phyloP scores from a whole-genome alignment of 2,888 invertebrate genomes.

The Thereva unica region DNA sequence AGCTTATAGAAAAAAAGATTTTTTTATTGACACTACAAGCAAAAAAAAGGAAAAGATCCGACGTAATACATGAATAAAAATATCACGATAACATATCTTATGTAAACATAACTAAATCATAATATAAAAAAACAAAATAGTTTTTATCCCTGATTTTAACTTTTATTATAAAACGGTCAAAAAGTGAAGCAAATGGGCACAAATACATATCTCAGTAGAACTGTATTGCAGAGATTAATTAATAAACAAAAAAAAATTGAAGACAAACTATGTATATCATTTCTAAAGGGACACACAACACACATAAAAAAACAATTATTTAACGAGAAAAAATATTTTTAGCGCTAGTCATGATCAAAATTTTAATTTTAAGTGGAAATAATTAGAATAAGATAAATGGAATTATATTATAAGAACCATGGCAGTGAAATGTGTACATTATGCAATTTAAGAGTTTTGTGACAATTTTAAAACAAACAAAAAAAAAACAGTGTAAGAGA shows the following conservation, averaged over 20 bases:
- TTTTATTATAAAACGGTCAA: conserved; percentile 3
- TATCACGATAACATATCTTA: not conserved
- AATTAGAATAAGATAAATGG: too few species aligned
- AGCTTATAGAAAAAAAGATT: too few species aligned
- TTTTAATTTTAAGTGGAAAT: too few species aligned
- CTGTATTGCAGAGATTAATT: conserved; percentile 12
- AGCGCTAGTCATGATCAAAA: too few species aligned
- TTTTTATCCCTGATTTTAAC: conserved; percentile 5
- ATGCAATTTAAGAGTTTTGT: conserved; percentile 30
- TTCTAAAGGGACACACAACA: conserved; percentile 14
- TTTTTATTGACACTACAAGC: too few species aligned
- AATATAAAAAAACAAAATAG: conserved; percentile 7
- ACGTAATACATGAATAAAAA: too few species aligned
- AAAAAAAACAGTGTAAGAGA: conserved; percentile 17
- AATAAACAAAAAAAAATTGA: conserved; percentile 7
- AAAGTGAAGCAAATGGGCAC: conserved; percentile 36
- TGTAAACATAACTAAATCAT: conserved; percentile 9
- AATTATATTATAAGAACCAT: too few species aligned
- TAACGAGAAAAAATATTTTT: too few species aligned
- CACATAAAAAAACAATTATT: too few species aligned
- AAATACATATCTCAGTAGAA: conserved; percentile 39
- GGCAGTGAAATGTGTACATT: conserved; percentile 17
- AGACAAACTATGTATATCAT: conserved; percentile 14
- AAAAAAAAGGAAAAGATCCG: too few species aligned
- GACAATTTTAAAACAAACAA: conserved; percentile 1